Base-by-base conservation (phyloP, 2,797 vertebrate species). In the Falco concolor region DNA sequence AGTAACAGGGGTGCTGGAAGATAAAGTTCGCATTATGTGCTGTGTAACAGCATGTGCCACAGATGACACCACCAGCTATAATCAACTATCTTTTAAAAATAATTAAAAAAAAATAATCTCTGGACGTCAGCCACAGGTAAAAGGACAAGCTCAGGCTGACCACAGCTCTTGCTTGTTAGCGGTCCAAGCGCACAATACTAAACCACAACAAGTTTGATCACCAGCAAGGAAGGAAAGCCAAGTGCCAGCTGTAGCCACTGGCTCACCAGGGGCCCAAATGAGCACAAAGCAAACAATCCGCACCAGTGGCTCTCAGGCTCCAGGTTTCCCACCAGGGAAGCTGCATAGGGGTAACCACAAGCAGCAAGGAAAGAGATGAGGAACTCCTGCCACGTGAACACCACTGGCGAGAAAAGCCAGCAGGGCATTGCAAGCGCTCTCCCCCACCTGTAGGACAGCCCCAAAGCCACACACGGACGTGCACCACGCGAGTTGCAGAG, bases 251-350 rank as follows among this genome's bases (percentile, higher is more conserved):
- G 64, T 4, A 95, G 65, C 47, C 45, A 10, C 17, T 10, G 5
- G 45, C 65, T 54, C 78, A 50, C 72, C 84, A 93, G 79, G 13
- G 38, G 13, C 18, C 77, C 73, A 84, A 67, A 38, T 0, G 18
- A 77, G 69, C 1, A 1, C 2, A 3, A 36, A 79, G 70, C 1
- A 0, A 40, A 82, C 81, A 81, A 50, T 19, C 32, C 13, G 25
- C 69, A 63, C n/a, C 4, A 1, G 68, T 0, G 3, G 56, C 72
- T 72, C 42, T 8, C 4, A 1, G 2, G 2, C 1, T 16, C 53
- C 75, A 42, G 61, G 75, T 19, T 77, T 60, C 81, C 74, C 21
- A 20, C 36, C 0, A 0, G 60, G 49, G 20, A 83, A 57, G 53
- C 20, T 4, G 7, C 91, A 50, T 11, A 70, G 34, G 21, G 52